These are phyloP conservation scores for Leptinotarsa rubiginosa DNA, from an alignment of 2,888 invertebrate genomes.

Conservation along the genomic window DNA sequence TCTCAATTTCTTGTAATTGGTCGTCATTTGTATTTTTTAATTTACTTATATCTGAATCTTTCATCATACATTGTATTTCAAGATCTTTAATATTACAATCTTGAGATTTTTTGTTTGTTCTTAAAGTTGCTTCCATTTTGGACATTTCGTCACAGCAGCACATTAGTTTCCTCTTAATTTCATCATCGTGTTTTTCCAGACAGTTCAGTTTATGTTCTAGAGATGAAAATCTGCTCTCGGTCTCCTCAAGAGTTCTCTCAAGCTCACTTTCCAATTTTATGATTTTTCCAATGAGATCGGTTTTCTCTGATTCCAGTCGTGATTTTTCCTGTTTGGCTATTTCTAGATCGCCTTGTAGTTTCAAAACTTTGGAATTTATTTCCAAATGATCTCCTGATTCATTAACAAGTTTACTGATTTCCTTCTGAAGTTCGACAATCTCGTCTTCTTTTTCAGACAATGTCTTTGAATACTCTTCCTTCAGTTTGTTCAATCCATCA, in stretches of 20 bases:
- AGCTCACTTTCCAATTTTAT: slow-evolving; percentile 12
- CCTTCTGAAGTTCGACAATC: slow-evolving; percentile 31
- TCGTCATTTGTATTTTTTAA: slow-evolving; percentile 3
- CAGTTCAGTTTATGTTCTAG: slow-evolving; percentile 17
- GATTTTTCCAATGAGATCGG: background rate
- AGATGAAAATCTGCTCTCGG: background rate
- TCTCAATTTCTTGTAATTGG: slow-evolving; percentile 16
- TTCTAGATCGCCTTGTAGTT: background rate
- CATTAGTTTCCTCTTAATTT: slow-evolving; percentile 24
- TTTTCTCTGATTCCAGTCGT: slow-evolving; percentile 12
- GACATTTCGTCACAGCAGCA: slow-evolving; percentile 23
- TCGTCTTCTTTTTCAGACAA: slow-evolving; percentile 30
- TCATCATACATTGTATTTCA: background rate
- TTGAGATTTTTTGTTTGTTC: background rate
- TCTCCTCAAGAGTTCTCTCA: slow-evolving; percentile 1
- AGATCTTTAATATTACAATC: background rate
- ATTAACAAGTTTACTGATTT: slow-evolving; percentile 28
- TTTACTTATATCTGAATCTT: slow-evolving; percentile 10
- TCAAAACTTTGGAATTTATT: background rate
- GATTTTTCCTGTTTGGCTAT: slow-evolving; percentile 17
- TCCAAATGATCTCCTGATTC: background rate
- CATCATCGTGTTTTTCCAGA: slow-evolving; percentile 22
- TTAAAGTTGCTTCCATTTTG: slow-evolving; percentile 9
- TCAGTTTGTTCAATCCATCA: slow-evolving; percentile 25
- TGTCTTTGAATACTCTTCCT: slow-evolving; percentile 25